Percentiles rank a stretch among this genome's conserved stretches.
Evolutionary conservation across 2,888 invertebrate genomes (phyloP).

Genomic region (Euphydryas editha): DNA sequence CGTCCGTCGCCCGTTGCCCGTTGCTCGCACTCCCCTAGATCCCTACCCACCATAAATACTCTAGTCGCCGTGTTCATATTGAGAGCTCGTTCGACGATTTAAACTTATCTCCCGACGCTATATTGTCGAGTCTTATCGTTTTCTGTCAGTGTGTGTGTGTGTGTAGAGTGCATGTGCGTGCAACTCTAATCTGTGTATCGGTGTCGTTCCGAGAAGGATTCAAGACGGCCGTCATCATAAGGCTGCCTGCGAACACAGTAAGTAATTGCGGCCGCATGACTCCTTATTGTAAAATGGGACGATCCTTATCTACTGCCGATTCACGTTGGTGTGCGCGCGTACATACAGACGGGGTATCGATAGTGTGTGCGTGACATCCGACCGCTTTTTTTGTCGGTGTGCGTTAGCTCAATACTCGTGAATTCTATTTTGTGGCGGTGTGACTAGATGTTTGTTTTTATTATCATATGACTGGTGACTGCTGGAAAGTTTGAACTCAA

Average conservation of each 20-base stretch:
- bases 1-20: conserved; percentile 52
- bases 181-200: conserved; percentile 67
- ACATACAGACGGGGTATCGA: conserved; percentile 51
- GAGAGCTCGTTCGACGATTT: conserved; percentile 59
- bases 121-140: conserved; percentile 35
- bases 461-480: conserved; percentile 79
- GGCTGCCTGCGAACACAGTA: conserved; percentile 82
- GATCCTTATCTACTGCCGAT: conserved; percentile 77
- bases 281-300: conserved; percentile 81
- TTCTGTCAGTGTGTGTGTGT: conserved; percentile 47
- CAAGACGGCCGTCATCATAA: conserved; percentile 82
- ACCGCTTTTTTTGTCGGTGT: conserved; percentile 68
- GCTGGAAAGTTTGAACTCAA: conserved; percentile 51
- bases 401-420: conserved; percentile 78
- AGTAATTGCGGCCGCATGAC: conserved; percentile 76
- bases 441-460: conserved; percentile 82
- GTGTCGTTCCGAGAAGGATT: conserved; percentile 68
- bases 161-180: conserved; percentile 68
- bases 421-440: conserved; percentile 79
- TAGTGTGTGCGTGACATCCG: conserved; percentile 75
- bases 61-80: conserved; percentile 52
- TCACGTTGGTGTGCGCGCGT: conserved; percentile 63
- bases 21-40: conserved; percentile 54
- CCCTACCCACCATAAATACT: conserved; percentile 52
- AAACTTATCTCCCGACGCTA: conserved; percentile 51